These are phyloP conservation scores for Bimastos eiseni DNA, from an alignment of 2,888 invertebrate species.

Conservation along the genomic window DNA sequence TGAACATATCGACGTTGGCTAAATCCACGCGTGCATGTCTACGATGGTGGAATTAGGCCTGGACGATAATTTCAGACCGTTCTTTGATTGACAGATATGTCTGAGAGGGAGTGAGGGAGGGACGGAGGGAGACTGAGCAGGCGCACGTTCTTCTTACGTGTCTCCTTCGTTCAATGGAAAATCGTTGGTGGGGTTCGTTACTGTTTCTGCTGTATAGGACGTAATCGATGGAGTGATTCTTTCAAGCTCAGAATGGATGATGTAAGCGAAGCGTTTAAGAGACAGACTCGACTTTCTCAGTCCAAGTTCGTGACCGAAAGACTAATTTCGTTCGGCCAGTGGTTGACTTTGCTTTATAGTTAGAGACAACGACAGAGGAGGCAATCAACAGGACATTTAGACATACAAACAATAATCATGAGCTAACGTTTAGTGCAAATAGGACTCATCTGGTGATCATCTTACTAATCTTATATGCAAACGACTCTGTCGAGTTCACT, in stretches of 20 bases:
- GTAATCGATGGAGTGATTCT: not conserved
- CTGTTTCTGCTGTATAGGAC: not conserved
- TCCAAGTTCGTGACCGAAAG: not conserved
- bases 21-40: not conserved
- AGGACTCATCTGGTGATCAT: no score
- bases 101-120: not conserved
- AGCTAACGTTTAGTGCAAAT: not conserved
- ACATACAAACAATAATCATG: not conserved
- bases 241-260: not conserved
- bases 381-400: not conserved
- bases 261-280: not conserved
- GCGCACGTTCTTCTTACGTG: not conserved
- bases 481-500: no score
- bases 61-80: not conserved
- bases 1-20: not conserved
- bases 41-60: not conserved
- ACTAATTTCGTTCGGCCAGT: not conserved
- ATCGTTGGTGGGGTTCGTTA: not conserved
- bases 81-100: not conserved
- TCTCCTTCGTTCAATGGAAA: not conserved
- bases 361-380: not conserved
- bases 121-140: not conserved
- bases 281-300: not conserved
- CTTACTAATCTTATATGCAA: no score
- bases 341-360: not conserved